These are phyloP conservation scores for Brenthis ino DNA, from an alignment of 2,888 invertebrate genomes.

Conservation along the genomic window DNA sequence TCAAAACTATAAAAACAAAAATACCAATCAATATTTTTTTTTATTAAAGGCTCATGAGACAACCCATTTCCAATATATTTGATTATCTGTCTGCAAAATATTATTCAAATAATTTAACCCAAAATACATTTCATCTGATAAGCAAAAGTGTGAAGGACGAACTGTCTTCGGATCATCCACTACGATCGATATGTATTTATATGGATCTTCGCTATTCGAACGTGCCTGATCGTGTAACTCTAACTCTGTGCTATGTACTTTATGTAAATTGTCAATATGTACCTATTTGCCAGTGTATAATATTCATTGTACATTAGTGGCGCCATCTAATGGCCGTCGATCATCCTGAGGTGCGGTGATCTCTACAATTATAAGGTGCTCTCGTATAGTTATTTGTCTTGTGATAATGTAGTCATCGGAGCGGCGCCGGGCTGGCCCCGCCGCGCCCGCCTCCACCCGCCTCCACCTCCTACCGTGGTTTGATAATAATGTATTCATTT, in stretches of 20 bases:
- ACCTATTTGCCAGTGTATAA: slow-evolving; percentile 71
- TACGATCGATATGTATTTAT: slow-evolving; percentile 4
- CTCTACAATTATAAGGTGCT: slow-evolving; percentile 83
- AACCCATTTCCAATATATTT: too few relatives aligned
- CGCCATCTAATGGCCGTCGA: slow-evolving; percentile 75
- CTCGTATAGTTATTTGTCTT: slow-evolving; percentile 77
- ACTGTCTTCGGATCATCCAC: too few relatives aligned
- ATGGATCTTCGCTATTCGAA: slow-evolving; percentile 19
- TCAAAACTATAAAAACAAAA: too few relatives aligned
- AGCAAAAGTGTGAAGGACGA: too few relatives aligned
- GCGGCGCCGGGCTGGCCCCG: slow-evolving; percentile 76
- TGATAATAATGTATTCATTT: slow-evolving; percentile 54
- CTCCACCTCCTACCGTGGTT: slow-evolving; percentile 32
- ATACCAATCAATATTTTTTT: too few relatives aligned
- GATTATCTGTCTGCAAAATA: too few relatives aligned
- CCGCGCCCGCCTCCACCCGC: too few relatives aligned
- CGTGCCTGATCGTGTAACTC: slow-evolving; percentile 58
- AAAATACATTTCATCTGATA: too few relatives aligned
- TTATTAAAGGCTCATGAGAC: too few relatives aligned
- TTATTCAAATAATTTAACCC: too few relatives aligned
- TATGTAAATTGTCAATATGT: slow-evolving; percentile 74
- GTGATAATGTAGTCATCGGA: slow-evolving; percentile 73
- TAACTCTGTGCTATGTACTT: slow-evolving; percentile 49
- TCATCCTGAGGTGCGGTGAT: slow-evolving; percentile 74
- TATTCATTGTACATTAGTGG: slow-evolving; percentile 67